Base-by-base conservation (phyloP, 2,113 vertebrate species). In the Myrmecophaga tridactyla region DNA sequence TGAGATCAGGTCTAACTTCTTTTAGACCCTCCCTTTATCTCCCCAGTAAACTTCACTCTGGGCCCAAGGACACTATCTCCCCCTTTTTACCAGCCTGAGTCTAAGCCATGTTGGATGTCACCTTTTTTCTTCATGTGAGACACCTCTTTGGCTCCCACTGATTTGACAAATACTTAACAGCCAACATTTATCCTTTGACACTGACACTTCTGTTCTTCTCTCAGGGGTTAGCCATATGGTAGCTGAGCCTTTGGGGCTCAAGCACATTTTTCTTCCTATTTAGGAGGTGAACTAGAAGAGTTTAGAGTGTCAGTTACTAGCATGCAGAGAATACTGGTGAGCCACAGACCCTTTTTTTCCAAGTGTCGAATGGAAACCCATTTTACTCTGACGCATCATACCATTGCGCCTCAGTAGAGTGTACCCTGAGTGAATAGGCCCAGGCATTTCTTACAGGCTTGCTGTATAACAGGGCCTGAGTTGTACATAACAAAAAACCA, bases 71-170 rank as follows among this genome's bases (percentile, higher is more conserved):
- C 4, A 25, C 86, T 17, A 14, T 25, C 11, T 53, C 25, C 21
- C 9, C 36, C 34, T 25, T 72, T 62, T 60, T 43, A 43, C 18
- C 8, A 84, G 56, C 31, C 34, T 0, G 9, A 70, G 51, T 63
- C 39, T 1, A 4, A 70, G 41, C 51, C 60, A 27, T 34, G 23
- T 34, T 41, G 29, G 25, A 31, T 15, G 13, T n/a, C 18, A 14
- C 15, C 34, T 91, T 72, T 73, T 5, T n/a, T 73, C 31, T 85
- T 36, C 27, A 3, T 48, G 29, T 58, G 39, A 92, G 36, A 73
- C 70, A 60, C 29, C 41, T 9, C 4, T 41, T 72, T 0, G 1
- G 18, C 34, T 18, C 11, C 43, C 36, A 12, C 0, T 81, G 46
- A 73, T 8, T 39, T 80, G 75, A 72, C 65, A 95, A 62, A 80